Evolutionary conservation across 2,888 invertebrate genomes (phyloP).

Genomic region (Orgyia antiqua): DNA sequence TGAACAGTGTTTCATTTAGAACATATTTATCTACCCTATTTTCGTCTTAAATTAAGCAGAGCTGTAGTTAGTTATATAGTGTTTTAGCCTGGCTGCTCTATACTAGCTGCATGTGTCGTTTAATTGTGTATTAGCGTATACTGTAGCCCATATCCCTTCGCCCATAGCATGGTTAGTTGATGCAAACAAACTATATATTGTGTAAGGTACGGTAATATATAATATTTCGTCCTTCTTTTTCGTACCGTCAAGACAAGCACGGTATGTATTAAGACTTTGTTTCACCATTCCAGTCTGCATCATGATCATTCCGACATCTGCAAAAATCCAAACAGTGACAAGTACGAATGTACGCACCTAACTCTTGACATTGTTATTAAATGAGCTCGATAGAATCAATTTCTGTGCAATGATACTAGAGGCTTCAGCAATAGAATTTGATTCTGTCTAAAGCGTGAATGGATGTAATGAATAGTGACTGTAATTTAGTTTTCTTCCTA

Average conservation of each 20-base stretch:
- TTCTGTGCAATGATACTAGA: slow-evolving; percentile 22
- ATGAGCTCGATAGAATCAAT: slow-evolving; percentile 43
- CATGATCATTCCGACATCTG: slow-evolving; percentile 98
- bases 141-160: slow-evolving; percentile 56
- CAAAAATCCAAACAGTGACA: slow-evolving; percentile 83
- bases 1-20: slow-evolving; percentile 34
- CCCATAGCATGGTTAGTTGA: slow-evolving; percentile 72
- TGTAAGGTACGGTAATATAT: slow-evolving; percentile 67
- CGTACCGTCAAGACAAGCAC: slow-evolving; percentile 90
- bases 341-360: slow-evolving; percentile 61
- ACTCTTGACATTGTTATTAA: slow-evolving; percentile 35
- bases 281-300: slow-evolving; percentile 98
- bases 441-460: slow-evolving; percentile 54
- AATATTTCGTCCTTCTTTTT: slow-evolving; percentile 61
- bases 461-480: slow-evolving; percentile 55
- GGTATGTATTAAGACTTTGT: slow-evolving; percentile 88
- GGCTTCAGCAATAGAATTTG: slow-evolving; percentile 34
- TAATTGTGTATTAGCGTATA: slow-evolving; percentile 69
- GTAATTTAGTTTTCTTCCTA: slow-evolving; percentile 49
- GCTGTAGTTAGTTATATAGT: slow-evolving; percentile 48
- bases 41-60: slow-evolving; percentile 38
- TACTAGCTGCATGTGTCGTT: slow-evolving; percentile 67
- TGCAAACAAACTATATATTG: slow-evolving; percentile 70
- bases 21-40: slow-evolving; percentile 27
- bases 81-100: slow-evolving; percentile 65